Base-by-base conservation (phyloP, 2,797 vertebrate species). In the Perodicticus potto region DNA sequence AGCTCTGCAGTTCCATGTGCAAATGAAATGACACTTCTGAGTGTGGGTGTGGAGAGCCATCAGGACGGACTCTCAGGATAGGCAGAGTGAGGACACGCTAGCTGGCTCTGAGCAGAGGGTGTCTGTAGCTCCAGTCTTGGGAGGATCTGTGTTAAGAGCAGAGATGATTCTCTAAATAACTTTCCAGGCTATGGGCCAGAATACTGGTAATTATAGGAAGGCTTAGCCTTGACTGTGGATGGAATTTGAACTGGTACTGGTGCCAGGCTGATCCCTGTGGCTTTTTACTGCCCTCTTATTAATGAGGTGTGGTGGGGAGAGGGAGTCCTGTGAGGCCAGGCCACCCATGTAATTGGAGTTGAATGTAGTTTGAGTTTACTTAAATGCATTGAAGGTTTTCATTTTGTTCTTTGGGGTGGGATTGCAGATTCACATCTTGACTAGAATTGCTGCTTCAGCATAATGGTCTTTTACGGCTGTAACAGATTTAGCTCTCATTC, bases 1-100 rank as follows among this genome's bases (percentile, higher is more conserved):
- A 99, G 99, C 98, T 99, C 98, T 0, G 99, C 99, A 0, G 99
- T 99, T 0, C 98, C 98, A 96, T 98, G 98, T 0, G 99, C 99
- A 32, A 99, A 99, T 7, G 99, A 99, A 99, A 99, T 99, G 57
- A 55, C 45, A 13, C 5, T 69, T 57, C 81, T 4, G n/a, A 59
- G 53, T 27, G 11, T 77, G 63, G 32, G 69, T 76, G 16, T 0
- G 19, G 40, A 65, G 84, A 49, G 19, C 22, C 7, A 0, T 1
- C 4, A 12, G 40, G 73, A 63, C 16, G 20, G 65, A 73, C 63
- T 43, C 49, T 8, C 34, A 74, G 22, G 43, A 87, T 13, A 23
- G 12, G 13, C 29, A n/a, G 69, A 72, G 25, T 2, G 37, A 73
- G 78, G 22, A 65, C 10, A 8, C 0, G 2, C n/a, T 5, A 19